Percentiles rank a stretch among this genome's conserved stretches.
Conservation (phyloP, 2,888 invertebrate genomes). For the Ectemnius lituratus region DNA sequence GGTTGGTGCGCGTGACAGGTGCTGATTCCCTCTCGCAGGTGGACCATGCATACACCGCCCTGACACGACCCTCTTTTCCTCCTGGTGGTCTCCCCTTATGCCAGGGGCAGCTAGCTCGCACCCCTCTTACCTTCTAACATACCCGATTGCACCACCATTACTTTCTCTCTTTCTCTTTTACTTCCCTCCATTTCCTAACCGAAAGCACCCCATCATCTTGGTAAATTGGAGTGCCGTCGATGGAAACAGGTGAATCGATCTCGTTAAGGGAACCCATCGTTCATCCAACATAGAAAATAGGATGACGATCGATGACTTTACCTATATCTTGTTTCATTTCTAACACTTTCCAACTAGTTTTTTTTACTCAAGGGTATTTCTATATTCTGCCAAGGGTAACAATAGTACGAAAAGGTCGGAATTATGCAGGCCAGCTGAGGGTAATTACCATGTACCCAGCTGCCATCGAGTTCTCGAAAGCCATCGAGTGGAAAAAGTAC, state of each 20-base stretch:
- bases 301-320: too few relatives aligned
- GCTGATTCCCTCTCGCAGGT: constrained; percentile 69
- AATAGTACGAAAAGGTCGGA: not conserved
- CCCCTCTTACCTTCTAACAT: not conserved
- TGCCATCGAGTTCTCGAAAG: not conserved
- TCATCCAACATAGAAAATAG: too few relatives aligned
- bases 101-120: constrained; percentile 14
- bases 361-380: too few relatives aligned
- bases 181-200: too few relatives aligned
- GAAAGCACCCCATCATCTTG: too few relatives aligned
- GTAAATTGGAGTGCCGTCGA: too few relatives aligned
- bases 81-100: constrained; percentile 23
- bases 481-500: not conserved
- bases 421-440: not conserved
- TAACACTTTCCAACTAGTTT: too few relatives aligned
- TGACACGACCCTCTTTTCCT: constrained; percentile 49
- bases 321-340: too few relatives aligned
- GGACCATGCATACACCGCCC: constrained; percentile 64
- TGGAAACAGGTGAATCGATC: too few relatives aligned
- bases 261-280: too few relatives aligned
- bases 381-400: too few relatives aligned
- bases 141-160: not conserved
- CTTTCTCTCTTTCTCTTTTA: not conserved
- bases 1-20: constrained; percentile 68
- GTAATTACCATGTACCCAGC: constrained; percentile 7